Evolutionary conservation across 2,113 vertebrate species (phyloP).

Genomic region (Myodes glareolus): DNA sequence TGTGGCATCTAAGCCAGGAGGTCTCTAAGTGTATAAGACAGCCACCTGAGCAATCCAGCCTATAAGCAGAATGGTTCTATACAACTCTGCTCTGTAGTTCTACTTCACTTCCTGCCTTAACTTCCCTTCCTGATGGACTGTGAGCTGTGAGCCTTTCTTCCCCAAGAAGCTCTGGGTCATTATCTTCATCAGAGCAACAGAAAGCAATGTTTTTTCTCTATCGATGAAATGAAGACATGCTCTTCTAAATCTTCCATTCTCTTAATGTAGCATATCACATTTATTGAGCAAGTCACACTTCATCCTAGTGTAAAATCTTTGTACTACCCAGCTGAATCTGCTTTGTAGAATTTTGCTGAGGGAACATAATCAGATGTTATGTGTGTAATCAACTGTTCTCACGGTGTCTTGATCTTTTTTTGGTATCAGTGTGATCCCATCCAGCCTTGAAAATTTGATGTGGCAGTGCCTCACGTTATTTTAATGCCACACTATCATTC

Average conservation of each 20-base stretch:
- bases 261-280: neutral
- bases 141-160: neutral
- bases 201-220: neutral
- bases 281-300: neutral
- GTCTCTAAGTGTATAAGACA: neutral
- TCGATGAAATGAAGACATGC: neutral
- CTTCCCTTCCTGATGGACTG: neutral
- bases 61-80: neutral
- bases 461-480: neutral
- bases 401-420: neutral
- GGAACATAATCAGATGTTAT: neutral
- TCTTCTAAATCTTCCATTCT: neutral
- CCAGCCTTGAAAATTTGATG: neutral
- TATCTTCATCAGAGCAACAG: neutral
- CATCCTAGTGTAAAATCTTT: neutral
- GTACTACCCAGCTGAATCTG: neutral
- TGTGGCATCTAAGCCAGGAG: neutral
- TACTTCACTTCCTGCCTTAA: neutral
- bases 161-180: neutral
- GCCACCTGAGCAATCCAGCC: neutral
- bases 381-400: neutral
- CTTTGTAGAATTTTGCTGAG: neutral
- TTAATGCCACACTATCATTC: neutral
- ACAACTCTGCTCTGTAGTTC: neutral
- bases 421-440: no score